Percentiles rank a stretch among this genome's conserved stretches.
Conservation (phyloP, 2,113 vertebrate genomes). For the Calonectris borealis region DNA sequence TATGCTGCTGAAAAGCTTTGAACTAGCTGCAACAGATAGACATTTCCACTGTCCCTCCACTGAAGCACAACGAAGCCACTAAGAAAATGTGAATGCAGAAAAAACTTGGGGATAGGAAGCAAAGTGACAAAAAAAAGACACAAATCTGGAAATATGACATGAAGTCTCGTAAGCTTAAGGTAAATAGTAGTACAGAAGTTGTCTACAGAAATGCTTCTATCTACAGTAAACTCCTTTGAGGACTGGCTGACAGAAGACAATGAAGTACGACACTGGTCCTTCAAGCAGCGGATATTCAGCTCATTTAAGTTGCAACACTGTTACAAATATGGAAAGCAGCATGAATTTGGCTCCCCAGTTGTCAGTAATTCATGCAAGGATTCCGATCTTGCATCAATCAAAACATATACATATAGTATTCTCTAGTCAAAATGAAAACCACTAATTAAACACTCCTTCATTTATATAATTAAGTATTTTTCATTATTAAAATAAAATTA, state of each 20-base stretch:
- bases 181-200: background rate
- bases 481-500: background rate
- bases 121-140: background rate
- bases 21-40: background rate
- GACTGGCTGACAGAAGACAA: background rate
- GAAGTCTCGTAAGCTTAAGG: background rate
- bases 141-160: background rate
- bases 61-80: background rate
- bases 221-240: background rate
- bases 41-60: background rate
- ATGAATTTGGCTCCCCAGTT: background rate
- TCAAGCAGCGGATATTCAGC: background rate
- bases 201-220: background rate
- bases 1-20: background rate
- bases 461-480: background rate
- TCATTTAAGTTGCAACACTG: background rate
- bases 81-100: background rate
- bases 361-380: background rate
- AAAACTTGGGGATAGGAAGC: background rate
- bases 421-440: background rate
- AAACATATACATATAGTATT: background rate
- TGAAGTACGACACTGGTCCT: background rate
- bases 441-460: background rate
- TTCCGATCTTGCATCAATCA: background rate
- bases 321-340: background rate